A percentile compares a stretch with the other conserved stretches of the same genome.
Evolutionary conservation across 2,113 vertebrate genomes (phyloP).

Genomic region (Miniopterus natalensis): DNA sequence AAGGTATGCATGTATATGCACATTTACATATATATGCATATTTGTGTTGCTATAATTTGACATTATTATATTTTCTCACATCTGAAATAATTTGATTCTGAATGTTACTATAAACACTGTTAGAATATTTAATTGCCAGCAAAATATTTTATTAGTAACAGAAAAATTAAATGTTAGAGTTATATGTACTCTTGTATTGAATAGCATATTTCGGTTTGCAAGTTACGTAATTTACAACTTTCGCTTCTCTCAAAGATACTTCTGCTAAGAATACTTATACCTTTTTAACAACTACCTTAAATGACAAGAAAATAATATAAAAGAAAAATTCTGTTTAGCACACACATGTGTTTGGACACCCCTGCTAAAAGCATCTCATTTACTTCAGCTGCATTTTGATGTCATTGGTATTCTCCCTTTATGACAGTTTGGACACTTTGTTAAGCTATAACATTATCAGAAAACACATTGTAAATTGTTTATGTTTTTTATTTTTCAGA

Average conservation of each 20-base stretch:
- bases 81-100: neutral
- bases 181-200: neutral
- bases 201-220: neutral
- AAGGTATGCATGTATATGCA: fast-evolving
- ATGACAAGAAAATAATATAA: neutral
- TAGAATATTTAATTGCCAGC: neutral
- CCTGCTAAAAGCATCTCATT: neutral
- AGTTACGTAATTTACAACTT: neutral
- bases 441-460: neutral
- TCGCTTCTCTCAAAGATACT: neutral
- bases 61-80: neutral
- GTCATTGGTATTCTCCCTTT: neutral
- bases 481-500: neutral
- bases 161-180: neutral
- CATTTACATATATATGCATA: neutral
- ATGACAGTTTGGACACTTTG: neutral
- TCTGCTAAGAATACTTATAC: neutral
- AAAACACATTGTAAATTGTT: neutral
- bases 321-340: neutral
- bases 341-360: neutral
- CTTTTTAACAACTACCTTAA: neutral
- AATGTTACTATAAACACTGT: neutral
- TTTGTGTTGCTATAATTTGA: neutral
- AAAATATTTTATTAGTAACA: neutral
- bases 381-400: neutral